Conservation (phyloP, 2,797 vertebrate species). For the Karalla daura region DNA sequence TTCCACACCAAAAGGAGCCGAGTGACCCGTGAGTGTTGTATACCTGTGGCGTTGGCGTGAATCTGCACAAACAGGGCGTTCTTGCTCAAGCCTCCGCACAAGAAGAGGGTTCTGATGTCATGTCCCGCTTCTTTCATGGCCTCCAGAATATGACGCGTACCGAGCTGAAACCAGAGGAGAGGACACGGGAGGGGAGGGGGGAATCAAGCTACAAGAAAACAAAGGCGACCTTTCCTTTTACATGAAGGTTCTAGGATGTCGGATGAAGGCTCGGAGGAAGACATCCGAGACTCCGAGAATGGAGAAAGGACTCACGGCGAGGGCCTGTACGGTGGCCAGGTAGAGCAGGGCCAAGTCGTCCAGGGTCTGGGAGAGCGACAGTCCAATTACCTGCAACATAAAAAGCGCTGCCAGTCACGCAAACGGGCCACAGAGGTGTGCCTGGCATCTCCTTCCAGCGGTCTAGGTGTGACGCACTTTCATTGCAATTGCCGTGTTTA, state of each 20-base stretch:
- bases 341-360: conserved; percentile 95
- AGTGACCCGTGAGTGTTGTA: neutral
- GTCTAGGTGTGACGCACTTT: neutral
- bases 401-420: neutral
- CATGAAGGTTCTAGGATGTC: neutral
- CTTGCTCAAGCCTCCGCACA: conserved; percentile 96
- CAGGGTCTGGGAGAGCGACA: conserved; percentile 88
- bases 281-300: conserved; percentile 1
- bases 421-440: neutral
- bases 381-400: conserved; percentile 88
- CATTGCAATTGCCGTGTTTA: neutral
- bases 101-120: conserved; percentile 88
- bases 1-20: neutral
- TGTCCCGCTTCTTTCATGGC: conserved; percentile 90
- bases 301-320: conserved; percentile 88
- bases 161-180: conserved; percentile 83
- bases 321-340: conserved; percentile 91
- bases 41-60: conserved; percentile 93
- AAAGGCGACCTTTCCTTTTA: conserved; percentile 1
- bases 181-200: neutral
- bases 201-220: conserved; percentile 3
- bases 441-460: no score
- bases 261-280: conserved; percentile 11
- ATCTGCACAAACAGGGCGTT: conserved; percentile 93
- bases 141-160: conserved; percentile 93